These are phyloP conservation scores for Palythoa caribaeorum DNA, from an alignment of 92 coral and sea anemone species.

Conservation along the genomic window DNA sequence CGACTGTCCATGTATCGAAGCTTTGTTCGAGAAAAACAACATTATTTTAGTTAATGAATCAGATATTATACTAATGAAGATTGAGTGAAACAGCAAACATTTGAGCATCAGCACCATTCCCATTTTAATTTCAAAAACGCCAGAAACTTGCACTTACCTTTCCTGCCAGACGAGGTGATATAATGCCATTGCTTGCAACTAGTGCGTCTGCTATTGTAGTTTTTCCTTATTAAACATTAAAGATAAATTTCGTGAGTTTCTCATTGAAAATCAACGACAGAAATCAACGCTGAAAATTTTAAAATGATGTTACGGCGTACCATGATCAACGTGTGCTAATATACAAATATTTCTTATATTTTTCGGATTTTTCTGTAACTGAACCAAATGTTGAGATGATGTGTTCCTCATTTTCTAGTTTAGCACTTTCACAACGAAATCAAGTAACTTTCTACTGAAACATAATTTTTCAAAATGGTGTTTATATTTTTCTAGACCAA, in stretches of 20 bases:
- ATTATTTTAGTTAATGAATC: background rate
- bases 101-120: background rate
- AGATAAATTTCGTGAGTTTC: background rate
- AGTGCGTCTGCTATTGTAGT: constrained; percentile 98
- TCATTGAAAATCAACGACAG: background rate
- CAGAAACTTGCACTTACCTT: constrained; percentile 61
- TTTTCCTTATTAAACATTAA: constrained; percentile 68
- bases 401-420: constrained; percentile 74
- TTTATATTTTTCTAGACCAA: background rate
- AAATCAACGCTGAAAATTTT: background rate
- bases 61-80: background rate
- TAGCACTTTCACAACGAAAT: background rate
- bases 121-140: background rate
- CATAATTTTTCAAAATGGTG: background rate
- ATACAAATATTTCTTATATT: constrained; percentile 96
- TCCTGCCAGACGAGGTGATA: constrained; percentile 94
- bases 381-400: constrained; percentile 73
- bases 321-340: constrained; percentile 98
- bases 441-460: background rate
- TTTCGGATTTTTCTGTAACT: constrained; percentile 91
- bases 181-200: constrained; percentile 98
- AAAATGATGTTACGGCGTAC: constrained; percentile 54
- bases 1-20: constrained; percentile 96
- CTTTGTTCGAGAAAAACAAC: constrained; percentile 39
- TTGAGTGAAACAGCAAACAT: too few species aligned